These are phyloP conservation scores for Zootermopsis nevadensis DNA, from an alignment of 2,888 invertebrate species.

Conservation along the genomic window DNA sequence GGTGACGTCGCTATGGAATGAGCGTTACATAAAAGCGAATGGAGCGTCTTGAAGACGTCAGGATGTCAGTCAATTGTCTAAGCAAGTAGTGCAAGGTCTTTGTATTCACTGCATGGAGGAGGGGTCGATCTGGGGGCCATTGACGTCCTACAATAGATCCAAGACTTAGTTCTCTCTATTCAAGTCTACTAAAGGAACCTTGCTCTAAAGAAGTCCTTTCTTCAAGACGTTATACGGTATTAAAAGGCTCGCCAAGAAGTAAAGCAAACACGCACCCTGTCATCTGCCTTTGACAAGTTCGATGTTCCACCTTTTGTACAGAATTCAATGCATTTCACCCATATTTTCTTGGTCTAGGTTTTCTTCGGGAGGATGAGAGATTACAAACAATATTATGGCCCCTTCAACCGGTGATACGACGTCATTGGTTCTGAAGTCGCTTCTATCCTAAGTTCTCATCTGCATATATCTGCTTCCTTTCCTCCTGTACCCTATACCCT, in stretches of 20 bases:
- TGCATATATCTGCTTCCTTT: neutral
- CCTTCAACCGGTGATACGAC: neutral
- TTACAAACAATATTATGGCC: neutral
- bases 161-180: slow-evolving; percentile 27
- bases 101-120: slow-evolving; percentile 16
- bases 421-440: neutral
- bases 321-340: slow-evolving; percentile 25
- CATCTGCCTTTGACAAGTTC: slow-evolving; percentile 36
- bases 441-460: neutral
- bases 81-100: slow-evolving; percentile 31
- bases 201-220: slow-evolving; percentile 42
- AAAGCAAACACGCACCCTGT: slow-evolving; percentile 47
- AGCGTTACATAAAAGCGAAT: slow-evolving; percentile 44
- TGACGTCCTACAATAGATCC: slow-evolving; percentile 12
- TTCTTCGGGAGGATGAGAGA: neutral
- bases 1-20: neutral
- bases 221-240: slow-evolving; percentile 45
- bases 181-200: slow-evolving; percentile 2
- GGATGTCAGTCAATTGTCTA: slow-evolving; percentile 48
- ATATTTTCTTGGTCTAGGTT: slow-evolving; percentile 3
- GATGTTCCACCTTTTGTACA: slow-evolving; percentile 35
- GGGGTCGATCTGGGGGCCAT: slow-evolving; percentile 18
- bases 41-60: slow-evolving; percentile 50
- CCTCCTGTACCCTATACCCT: neutral
- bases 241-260: slow-evolving; percentile 37